These are phyloP conservation scores for Paramormyrops hopkinsi DNA, from an alignment of 2,797 vertebrate species.

Conservation along the genomic window DNA sequence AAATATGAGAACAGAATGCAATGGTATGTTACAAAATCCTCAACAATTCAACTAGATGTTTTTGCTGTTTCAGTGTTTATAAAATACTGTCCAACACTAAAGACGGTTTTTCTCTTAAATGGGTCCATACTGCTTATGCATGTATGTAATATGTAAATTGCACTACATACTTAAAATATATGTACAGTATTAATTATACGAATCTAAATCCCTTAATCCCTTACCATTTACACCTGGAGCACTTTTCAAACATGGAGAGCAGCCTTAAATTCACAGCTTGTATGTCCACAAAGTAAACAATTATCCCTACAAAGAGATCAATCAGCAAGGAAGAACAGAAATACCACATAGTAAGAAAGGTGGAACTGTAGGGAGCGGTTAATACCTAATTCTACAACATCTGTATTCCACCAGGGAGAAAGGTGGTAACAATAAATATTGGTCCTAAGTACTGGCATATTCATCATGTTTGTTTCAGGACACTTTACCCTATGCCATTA, in stretches of 20 bases:
- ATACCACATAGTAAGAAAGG: neutral
- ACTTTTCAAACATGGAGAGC: neutral
- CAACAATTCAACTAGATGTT: neutral
- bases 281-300: neutral
- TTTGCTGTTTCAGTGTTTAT: neutral
- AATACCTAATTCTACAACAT: slow-evolving; percentile 99
- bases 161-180: neutral
- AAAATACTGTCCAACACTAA: neutral
- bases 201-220: neutral
- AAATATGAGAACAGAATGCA: slow-evolving; percentile 36
- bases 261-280: neutral
- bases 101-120: neutral
- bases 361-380: slow-evolving; percentile 72
- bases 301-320: neutral
- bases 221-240: neutral
- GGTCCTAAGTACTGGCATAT: slow-evolving; percentile 82
- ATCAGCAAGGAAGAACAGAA: neutral
- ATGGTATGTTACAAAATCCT: neutral
- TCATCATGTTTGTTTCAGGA: slow-evolving; percentile 98
- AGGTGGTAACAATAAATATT: slow-evolving; percentile 95
- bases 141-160: neutral
- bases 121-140: neutral
- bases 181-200: neutral
- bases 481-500: slow-evolving; percentile 60
- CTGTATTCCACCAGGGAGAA: slow-evolving; percentile 98